phyloP scores from a whole-genome alignment of 2,888 invertebrate genomes.

The Hartigia nigra region DNA sequence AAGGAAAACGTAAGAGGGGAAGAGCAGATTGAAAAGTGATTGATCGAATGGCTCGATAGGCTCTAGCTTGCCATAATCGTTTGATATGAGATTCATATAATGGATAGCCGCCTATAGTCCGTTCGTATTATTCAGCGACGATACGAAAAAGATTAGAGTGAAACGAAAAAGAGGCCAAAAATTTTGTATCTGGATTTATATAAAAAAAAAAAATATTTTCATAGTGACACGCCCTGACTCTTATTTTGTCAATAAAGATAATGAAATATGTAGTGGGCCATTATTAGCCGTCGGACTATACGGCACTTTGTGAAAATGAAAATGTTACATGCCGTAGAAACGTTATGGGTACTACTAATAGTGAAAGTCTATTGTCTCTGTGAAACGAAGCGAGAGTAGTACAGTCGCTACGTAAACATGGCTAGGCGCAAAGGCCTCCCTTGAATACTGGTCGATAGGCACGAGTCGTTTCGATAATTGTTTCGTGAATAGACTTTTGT shows the following conservation, averaged over 20 bases:
- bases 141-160: not conserved
- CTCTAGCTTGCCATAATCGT: conserved; percentile 23
- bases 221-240: not conserved
- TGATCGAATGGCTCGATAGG: conserved; percentile 21
- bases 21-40: conserved; percentile 23
- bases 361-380: not conserved
- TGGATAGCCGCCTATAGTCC: conserved; percentile 19
- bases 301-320: not conserved
- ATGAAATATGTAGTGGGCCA: not conserved
- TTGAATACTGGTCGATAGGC: not conserved
- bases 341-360: not conserved
- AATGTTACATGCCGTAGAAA: not conserved
- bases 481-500: not conserved
- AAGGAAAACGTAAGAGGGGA: conserved; percentile 7
- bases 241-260: not conserved
- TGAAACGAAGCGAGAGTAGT: not conserved
- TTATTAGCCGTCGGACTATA: not conserved
- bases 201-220: not conserved
- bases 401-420: not conserved
- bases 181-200: not conserved
- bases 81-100: conserved; percentile 22
- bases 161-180: not conserved
- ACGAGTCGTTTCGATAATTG: not conserved
- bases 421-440: not conserved
- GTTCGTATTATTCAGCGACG: not conserved